Percentiles rank a stretch among this genome's conserved stretches.
phyloP scores from a whole-genome alignment of 2,888 invertebrate genomes.

The Linnaemya tessellans region DNA sequence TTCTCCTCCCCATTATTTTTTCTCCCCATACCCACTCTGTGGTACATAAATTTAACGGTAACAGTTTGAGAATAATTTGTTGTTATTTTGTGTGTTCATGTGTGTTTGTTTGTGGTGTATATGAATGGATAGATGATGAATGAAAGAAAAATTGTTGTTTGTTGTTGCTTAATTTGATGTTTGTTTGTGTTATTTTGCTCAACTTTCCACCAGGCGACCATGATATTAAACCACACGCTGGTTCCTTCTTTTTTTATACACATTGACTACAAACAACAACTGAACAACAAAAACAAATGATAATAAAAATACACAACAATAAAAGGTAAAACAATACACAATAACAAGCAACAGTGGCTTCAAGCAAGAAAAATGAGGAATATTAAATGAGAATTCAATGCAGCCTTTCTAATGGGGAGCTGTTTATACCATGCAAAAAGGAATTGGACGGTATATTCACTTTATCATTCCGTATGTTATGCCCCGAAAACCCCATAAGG shows the following conservation, averaged over 20 bases:
- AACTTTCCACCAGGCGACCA: conserved; percentile 68
- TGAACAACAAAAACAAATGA: neutral
- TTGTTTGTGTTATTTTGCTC: conserved; percentile 71
- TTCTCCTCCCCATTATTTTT: neutral
- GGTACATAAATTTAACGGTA: conserved; percentile 37
- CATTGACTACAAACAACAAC: neutral
- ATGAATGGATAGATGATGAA: neutral
- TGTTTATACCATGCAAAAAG: too few relatives aligned
- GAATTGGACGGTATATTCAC: too few relatives aligned
- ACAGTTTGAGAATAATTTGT: neutral
- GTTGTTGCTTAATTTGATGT: conserved; percentile 53
- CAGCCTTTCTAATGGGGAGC: too few relatives aligned
- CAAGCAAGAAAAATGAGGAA: neutral
- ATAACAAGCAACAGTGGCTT: conserved; percentile 22
- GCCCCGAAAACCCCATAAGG: too few relatives aligned
- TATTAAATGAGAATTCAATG: too few relatives aligned
- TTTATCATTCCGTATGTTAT: too few relatives aligned
- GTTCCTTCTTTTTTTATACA: neutral
- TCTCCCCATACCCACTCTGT: neutral
- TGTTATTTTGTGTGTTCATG: neutral
- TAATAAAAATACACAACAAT: conserved; percentile 23
- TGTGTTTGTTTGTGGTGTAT: conserved; percentile 1
- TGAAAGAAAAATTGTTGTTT: conserved; percentile 15
- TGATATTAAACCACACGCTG: conserved; percentile 43
- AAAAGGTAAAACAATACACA: conserved; percentile 25